These are phyloP conservation scores for Sebastes paucispinis DNA, from an alignment of 2,797 vertebrate species.

Conservation along the genomic window DNA sequence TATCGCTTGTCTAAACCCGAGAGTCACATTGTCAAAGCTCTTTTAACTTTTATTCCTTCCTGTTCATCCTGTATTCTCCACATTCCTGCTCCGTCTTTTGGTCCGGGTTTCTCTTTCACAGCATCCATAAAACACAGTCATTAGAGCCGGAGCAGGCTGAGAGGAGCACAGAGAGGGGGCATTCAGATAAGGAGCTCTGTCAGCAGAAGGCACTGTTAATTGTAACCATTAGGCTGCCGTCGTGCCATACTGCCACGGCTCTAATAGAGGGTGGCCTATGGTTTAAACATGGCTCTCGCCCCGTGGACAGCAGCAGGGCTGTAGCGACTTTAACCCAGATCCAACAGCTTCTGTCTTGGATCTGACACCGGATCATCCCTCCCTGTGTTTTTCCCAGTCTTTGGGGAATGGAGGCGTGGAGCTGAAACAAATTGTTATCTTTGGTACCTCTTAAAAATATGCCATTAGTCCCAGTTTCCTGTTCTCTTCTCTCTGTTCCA, in stretches of 20 bases:
- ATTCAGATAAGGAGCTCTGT: conserved; percentile 65
- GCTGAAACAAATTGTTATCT: conserved; percentile 59
- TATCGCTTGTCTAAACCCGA: conserved; percentile 7
- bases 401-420: conserved; percentile 39
- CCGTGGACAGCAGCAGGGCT: conserved; percentile 47
- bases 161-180: conserved; percentile 38
- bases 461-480: conserved; percentile 62
- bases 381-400: conserved; percentile 35
- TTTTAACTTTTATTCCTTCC: not conserved
- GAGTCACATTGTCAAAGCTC: not conserved
- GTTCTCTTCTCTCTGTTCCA: conserved; percentile 30
- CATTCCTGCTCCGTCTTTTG: conserved; percentile 19
- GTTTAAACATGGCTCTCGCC: conserved; percentile 67
- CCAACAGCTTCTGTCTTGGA: conserved; percentile 35
- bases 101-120: conserved; percentile 24
- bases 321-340: conserved; percentile 39
- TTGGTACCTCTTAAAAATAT: conserved; percentile 49
- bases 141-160: conserved; percentile 63
- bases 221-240: conserved; percentile 77
- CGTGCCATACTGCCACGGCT: conserved; percentile 57
- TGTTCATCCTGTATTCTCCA: conserved; percentile 16
- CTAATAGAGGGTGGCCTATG: conserved; percentile 62
- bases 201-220: conserved; percentile 76
- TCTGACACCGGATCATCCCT: conserved; percentile 53
- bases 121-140: conserved; percentile 73